Percentiles rank a stretch among this genome's conserved stretches.
Evolutionary conservation across 1,140 invertebrate genomes (phyloP).

Genomic region (Neodiprion pinetum): DNA sequence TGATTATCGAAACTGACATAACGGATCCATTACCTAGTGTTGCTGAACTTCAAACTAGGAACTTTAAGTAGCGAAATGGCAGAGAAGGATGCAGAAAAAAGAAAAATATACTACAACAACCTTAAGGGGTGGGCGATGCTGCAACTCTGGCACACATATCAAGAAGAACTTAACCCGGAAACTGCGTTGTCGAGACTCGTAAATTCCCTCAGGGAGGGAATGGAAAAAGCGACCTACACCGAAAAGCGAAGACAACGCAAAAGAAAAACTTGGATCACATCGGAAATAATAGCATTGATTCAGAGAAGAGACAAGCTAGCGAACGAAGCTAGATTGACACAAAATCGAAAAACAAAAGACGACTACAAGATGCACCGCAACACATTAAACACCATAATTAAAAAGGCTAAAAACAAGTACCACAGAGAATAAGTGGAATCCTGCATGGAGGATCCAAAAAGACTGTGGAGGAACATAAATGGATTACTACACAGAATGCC

Average conservation of each 20-base stretch:
- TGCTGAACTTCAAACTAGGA: too few species aligned
- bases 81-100: neutral
- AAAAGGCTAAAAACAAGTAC: neutral
- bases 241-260: neutral
- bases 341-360: neutral
- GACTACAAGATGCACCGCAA: neutral
- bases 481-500: neutral
- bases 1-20: neutral
- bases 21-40: neutral
- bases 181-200: neutral
- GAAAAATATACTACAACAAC: constrained; percentile 3
- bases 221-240: neutral
- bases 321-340: neutral
- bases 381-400: neutral
- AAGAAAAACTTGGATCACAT: constrained; percentile 3
- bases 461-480: neutral
- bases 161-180: neutral
- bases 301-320: constrained; percentile 5
- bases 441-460: neutral
- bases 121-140: neutral
- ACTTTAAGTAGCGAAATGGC: neutral
- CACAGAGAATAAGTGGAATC: neutral
- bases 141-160: neutral
- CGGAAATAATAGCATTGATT: neutral
- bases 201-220: neutral